phyloP scores from a whole-genome alignment of 2,888 invertebrate genomes.

The Mycogona germanica region DNA sequence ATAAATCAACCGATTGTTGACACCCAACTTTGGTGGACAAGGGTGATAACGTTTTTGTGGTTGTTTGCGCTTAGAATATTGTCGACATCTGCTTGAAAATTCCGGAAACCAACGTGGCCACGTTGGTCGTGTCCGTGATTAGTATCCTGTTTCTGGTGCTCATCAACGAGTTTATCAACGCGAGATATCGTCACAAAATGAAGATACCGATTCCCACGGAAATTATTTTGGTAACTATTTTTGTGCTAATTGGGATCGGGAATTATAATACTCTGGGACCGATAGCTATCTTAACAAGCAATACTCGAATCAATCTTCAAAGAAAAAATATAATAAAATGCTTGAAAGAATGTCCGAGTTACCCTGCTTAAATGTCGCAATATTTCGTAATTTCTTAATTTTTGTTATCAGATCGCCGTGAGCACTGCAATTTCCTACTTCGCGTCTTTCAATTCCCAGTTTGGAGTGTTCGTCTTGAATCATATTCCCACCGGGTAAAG shows the following conservation, averaged over 20 bases:
- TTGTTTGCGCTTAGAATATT: too few species aligned
- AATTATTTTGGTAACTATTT: conserved; percentile 43
- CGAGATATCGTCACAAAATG: conserved; percentile 22
- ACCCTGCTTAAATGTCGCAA: too few species aligned
- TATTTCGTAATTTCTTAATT: background rate
- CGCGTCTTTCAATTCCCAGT: conserved; percentile 1
- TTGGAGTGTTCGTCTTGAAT: conserved; percentile 6
- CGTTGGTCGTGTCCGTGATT: conserved; percentile 53
- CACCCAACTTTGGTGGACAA: too few species aligned
- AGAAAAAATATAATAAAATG: too few species aligned
- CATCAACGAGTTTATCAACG: conserved; percentile 25
- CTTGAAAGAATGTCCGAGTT: too few species aligned
- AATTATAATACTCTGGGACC: background rate
- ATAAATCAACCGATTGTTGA: too few species aligned
- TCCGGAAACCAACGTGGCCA: conserved; percentile 47
- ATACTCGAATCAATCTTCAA: background rate
- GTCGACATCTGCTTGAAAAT: conserved; percentile 46
- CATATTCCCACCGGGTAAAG: conserved; percentile 14
- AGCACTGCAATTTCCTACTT: conserved; percentile 41
- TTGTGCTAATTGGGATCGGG: too few species aligned
- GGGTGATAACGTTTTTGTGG: too few species aligned
- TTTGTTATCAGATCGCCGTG: conserved; percentile 19
- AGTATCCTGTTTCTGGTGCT: conserved; percentile 48
- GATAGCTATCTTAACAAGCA: background rate
- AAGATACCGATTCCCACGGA: conserved; percentile 69